Percentiles rank a stretch among this genome's conserved stretches.
These are phyloP conservation scores for Caradrina clavipalpis DNA, from an alignment of 2,888 invertebrate genomes.

Conservation along the genomic window DNA sequence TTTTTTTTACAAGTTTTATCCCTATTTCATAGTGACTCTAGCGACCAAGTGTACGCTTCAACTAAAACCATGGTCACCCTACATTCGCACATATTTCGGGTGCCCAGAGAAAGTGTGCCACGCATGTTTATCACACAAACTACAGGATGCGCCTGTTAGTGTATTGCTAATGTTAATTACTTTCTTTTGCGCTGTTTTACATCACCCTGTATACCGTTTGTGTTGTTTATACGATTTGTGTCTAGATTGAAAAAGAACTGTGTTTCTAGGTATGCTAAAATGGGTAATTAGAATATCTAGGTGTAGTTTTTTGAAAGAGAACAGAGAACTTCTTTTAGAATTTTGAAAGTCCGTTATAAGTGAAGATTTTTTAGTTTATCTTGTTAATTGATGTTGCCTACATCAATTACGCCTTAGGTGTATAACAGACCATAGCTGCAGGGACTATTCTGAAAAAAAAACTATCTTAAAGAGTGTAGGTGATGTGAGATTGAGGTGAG, in stretches of 20 bases:
- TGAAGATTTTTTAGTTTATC: background rate
- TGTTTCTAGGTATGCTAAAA: background rate
- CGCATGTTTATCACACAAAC: conserved; percentile 44
- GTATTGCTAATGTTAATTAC: conserved; percentile 59
- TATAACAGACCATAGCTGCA: too few species aligned
- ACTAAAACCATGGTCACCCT: conserved; percentile 33
- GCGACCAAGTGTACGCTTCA: background rate
- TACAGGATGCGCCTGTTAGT: conserved; percentile 63
- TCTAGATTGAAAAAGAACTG: background rate
- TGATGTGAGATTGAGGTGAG: too few species aligned
- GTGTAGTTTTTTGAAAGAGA: background rate
- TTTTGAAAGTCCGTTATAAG: background rate
- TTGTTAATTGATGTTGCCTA: background rate
- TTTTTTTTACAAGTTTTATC: too few species aligned
- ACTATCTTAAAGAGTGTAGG: too few species aligned
- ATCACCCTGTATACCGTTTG: conserved; percentile 28
- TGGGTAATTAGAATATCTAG: background rate
- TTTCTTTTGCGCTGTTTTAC: conserved; percentile 58
- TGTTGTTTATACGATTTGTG: conserved; percentile 23
- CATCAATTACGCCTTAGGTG: background rate
- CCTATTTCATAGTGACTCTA: too few species aligned
- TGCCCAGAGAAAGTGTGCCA: conserved; percentile 61
- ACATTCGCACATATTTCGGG: conserved; percentile 54
- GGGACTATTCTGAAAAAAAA: too few species aligned
- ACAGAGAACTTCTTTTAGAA: background rate